Conservation (phyloP, 1,140 invertebrate species). For the Drosophila parabipectinata region DNA sequence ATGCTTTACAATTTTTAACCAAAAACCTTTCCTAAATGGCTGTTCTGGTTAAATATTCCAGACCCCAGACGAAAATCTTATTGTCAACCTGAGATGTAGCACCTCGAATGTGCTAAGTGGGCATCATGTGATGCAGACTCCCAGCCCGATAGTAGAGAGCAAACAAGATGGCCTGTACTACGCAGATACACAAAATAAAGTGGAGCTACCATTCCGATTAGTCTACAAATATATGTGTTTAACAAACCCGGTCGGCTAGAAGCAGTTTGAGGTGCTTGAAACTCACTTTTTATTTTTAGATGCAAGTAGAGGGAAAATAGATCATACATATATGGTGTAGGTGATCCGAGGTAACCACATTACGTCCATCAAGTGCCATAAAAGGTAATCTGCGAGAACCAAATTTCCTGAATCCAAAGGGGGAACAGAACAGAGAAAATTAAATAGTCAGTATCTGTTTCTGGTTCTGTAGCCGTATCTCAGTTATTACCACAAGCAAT, state of each 20-base stretch:
- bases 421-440: conserved; percentile 7
- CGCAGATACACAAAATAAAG: conserved; percentile 22
- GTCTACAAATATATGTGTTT: conserved; percentile 10
- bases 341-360: neutral
- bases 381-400: conserved; percentile 8
- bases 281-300: conserved; percentile 28
- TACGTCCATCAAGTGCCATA: neutral
- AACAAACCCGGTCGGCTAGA: conserved; percentile 7
- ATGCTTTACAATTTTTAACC: neutral
- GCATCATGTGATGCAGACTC: conserved; percentile 58
- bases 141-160: conserved; percentile 26
- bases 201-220: conserved; percentile 34
- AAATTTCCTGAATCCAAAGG: neutral
- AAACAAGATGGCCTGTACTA: conserved; percentile 40
- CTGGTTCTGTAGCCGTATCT: conserved; percentile 24
- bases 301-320: conserved; percentile 12
- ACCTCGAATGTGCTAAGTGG: conserved; percentile 64
- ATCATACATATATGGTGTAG: neutral
- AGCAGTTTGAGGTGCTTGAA: conserved; percentile 42
- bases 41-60: neutral
- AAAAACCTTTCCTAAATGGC: neutral
- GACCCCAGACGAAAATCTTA: neutral
- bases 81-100: conserved; percentile 39
- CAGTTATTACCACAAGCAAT: conserved; percentile 30
- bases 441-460: conserved; percentile 28